phyloP scores from a whole-genome alignment of 92 coral and sea anemone genomes.

The Ricordea florida region DNA sequence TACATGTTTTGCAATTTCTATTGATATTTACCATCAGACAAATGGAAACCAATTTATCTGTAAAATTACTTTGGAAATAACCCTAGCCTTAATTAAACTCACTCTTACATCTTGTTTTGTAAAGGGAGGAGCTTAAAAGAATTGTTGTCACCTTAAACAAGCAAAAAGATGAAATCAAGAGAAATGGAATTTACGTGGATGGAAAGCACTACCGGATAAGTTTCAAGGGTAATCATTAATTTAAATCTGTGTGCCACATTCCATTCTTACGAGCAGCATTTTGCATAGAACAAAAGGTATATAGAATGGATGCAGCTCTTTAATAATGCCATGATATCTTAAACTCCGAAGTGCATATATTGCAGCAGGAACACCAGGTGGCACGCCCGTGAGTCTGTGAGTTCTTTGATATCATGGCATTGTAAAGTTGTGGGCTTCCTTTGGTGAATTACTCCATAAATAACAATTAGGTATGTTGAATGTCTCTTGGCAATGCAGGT shows the following conservation, averaged over 20 bases:
- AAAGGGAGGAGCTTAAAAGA: constrained; percentile 14
- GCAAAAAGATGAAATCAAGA: neutral
- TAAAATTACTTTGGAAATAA: too few relatives aligned
- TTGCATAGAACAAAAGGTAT: neutral
- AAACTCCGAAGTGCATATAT: neutral
- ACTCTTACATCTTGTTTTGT: neutral
- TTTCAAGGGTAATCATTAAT: constrained; percentile 4
- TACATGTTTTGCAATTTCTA: too few relatives aligned
- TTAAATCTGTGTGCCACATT: neutral
- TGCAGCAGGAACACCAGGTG: constrained; percentile 3
- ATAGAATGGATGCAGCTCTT: constrained; percentile 1
- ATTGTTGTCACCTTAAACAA: constrained; percentile 8
- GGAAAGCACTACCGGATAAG: neutral
- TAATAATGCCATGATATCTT: neutral
- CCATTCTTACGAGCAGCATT: neutral
- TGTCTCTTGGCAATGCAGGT: neutral
- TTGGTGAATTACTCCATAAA: neutral
- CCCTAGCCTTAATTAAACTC: too few relatives aligned
- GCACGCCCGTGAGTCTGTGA: constrained; percentile 2
- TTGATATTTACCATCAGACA: too few relatives aligned
- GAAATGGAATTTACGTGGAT: neutral
- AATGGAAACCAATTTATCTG: too few relatives aligned
- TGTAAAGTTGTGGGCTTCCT: neutral
- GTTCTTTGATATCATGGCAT: neutral
- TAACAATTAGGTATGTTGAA: neutral